These are phyloP conservation scores for Carettochelys insculpta DNA, from an alignment of 2,113 vertebrate genomes.

Conservation along the genomic window DNA sequence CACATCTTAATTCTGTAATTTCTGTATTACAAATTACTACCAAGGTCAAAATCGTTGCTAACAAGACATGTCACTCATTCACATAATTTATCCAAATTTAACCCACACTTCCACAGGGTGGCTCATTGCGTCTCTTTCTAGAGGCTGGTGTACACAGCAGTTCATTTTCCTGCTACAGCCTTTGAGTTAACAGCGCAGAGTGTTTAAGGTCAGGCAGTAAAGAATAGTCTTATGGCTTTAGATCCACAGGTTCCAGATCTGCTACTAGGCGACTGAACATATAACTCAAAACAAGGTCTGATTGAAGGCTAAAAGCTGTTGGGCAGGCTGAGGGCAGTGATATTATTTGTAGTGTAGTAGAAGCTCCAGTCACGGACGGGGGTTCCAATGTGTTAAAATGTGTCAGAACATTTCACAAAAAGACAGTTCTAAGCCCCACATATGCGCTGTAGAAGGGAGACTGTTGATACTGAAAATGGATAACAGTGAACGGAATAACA, in stretches of 20 bases:
- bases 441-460: neutral
- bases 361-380: neutral
- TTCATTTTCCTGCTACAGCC: neutral
- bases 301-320: neutral
- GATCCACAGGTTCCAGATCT: neutral
- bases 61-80: neutral
- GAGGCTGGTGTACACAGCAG: neutral
- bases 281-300: neutral
- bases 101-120: neutral
- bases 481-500: neutral
- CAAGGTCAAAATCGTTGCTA: neutral
- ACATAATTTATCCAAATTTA: neutral
- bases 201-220: neutral
- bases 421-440: neutral
- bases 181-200: neutral
- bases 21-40: neutral
- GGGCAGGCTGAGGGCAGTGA: neutral
- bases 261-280: neutral
- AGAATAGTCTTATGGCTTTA: neutral
- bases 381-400: neutral
- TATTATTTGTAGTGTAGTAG: neutral
- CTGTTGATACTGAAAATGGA: neutral
- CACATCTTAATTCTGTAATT: neutral
- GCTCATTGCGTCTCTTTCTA: neutral
- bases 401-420: rapidly evolving